phyloP scores from a whole-genome alignment of 2,797 vertebrate species.

The Typhlichthys subterraneus region DNA sequence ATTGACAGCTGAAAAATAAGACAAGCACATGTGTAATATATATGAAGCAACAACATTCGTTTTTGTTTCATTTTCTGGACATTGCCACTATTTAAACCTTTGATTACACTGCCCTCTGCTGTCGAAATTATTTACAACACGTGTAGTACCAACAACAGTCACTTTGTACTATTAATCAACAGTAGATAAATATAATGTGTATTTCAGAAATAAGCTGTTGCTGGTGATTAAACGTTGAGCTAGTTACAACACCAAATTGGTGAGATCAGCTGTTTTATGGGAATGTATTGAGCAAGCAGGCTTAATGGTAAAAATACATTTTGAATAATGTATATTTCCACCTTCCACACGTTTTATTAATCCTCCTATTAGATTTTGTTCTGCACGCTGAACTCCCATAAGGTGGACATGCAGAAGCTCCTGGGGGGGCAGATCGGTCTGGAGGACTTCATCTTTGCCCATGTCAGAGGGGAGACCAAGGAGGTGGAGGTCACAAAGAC shows the following conservation, averaged over 20 bases:
- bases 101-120: conserved; percentile 57
- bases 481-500: conserved; percentile 97
- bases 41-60: no score
- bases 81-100: background rate
- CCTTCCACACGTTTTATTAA: no score
- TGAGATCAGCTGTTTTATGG: background rate
- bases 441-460: conserved; percentile 97
- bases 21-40: no score
- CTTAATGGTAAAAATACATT: background rate
- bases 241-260: background rate
- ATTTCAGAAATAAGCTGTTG: no score
- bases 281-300: background rate
- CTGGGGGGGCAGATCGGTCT: conserved; percentile 95
- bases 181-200: no score
- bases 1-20: no score
- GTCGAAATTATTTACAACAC: conserved; percentile 26
- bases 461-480: conserved; percentile 91
- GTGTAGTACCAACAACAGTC: no score
- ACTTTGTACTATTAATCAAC: no score
- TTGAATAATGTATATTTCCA: background rate
- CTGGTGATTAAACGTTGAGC: background rate
- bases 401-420: conserved; percentile 98
- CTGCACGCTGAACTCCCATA: conserved; percentile 96
- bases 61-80: no score
- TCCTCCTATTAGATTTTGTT: conserved; percentile 86